phyloP scores from a whole-genome alignment of 2,797 vertebrate genomes.

The Onychomys torridus region DNA sequence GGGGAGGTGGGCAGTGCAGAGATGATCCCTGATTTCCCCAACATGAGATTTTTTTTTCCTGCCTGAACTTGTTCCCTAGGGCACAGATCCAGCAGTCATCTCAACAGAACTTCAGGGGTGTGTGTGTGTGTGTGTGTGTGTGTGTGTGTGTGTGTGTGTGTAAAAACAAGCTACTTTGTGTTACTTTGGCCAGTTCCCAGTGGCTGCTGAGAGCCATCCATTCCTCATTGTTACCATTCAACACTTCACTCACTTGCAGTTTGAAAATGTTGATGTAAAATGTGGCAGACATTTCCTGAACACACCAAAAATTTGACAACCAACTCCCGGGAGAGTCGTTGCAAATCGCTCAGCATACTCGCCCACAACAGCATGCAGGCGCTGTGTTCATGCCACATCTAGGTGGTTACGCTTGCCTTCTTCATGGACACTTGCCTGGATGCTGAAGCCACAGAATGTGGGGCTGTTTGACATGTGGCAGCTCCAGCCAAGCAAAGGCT shows the following conservation, averaged over 20 bases:
- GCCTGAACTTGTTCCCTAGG: neutral
- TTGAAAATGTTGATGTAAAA: conserved; percentile 77
- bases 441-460: conserved; percentile 58
- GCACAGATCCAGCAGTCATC: neutral
- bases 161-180: neutral
- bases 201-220: neutral
- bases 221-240: conserved; percentile 70
- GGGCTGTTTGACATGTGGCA: conserved; percentile 53
- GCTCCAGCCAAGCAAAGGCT: neutral
- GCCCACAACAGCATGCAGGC: conserved; percentile 56
- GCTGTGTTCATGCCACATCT: neutral
- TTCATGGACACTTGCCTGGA: conserved; percentile 12
- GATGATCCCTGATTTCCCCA: neutral
- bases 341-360: conserved; percentile 12
- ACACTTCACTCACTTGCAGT: conserved; percentile 64
- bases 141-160: neutral
- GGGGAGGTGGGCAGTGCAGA: neutral
- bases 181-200: neutral
- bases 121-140: neutral
- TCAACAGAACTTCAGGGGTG: neutral
- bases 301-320: conserved; percentile 77
- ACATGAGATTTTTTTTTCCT: neutral
- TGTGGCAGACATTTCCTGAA: conserved; percentile 81
- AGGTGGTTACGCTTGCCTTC: neutral
- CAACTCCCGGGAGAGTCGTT: conserved; percentile 66